These are phyloP conservation scores for Cladorhizidae sp. DNA, from an alignment of 37 sponge, comb jelly and placozoan species.

Conservation along the genomic window DNA sequence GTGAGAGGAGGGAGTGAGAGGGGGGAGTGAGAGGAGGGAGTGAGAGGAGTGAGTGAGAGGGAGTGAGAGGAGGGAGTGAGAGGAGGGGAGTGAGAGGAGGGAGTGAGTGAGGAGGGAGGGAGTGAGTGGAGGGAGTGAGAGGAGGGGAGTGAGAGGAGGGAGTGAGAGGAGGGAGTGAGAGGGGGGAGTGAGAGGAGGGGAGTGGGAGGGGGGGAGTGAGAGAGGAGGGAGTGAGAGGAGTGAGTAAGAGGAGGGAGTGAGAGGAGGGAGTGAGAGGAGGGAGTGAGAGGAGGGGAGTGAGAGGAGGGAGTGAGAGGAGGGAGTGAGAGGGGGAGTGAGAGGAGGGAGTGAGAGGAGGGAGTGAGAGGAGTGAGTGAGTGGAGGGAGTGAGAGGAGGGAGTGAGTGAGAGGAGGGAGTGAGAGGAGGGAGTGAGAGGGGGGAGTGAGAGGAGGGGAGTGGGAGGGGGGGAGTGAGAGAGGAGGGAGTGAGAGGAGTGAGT, in stretches of 20 bases:
- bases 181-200: too few relatives aligned
- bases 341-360: too few relatives aligned
- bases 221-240: background rate
- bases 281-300: too few relatives aligned
- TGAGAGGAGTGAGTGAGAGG: too few relatives aligned
- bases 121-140: too few relatives aligned
- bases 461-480: too few relatives aligned
- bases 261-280: conserved; percentile 4
- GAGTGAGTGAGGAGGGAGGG: too few relatives aligned
- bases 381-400: background rate
- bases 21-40: too few relatives aligned
- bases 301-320: too few relatives aligned
- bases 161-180: too few relatives aligned
- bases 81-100: too few relatives aligned
- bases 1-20: background rate
- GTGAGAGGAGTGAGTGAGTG: too few relatives aligned
- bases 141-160: background rate
- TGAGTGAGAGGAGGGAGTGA: background rate
- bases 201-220: background rate
- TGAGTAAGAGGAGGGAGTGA: background rate
- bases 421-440: background rate
- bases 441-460: background rate
- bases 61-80: background rate
- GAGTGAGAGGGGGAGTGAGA: background rate
- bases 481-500: background rate